These are phyloP conservation scores for Papilio glaucus DNA, from an alignment of 1,140 invertebrate species.

Conservation along the genomic window DNA sequence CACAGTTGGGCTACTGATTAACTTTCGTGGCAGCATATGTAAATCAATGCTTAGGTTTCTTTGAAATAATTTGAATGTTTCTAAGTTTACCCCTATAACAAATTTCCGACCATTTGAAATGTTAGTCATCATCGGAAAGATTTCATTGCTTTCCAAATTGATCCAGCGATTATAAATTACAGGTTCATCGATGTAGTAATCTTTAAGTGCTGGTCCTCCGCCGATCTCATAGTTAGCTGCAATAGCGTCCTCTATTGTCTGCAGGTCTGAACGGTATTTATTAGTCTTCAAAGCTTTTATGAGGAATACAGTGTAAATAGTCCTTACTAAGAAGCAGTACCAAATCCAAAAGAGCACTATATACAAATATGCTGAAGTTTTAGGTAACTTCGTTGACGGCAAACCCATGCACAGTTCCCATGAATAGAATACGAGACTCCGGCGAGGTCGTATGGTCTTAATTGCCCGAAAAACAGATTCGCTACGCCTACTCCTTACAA, in stretches of 20 bases:
- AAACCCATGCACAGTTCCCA: slow-evolving; percentile 70
- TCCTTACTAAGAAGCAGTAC: slow-evolving; percentile 70
- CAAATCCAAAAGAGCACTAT: slow-evolving; percentile 62
- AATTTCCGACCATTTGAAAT: slow-evolving; percentile 62
- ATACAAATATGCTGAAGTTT: slow-evolving; percentile 49
- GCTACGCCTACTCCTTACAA: slow-evolving; percentile 49
- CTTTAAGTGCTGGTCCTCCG: slow-evolving; percentile 61
- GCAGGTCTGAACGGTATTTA: slow-evolving; percentile 53
- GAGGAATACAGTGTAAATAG: slow-evolving; percentile 67
- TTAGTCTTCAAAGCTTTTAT: slow-evolving; percentile 64
- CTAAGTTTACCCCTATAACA: slow-evolving; percentile 64
- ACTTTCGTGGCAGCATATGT: slow-evolving; percentile 54
- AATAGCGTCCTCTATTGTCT: slow-evolving; percentile 61
- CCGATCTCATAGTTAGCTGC: slow-evolving; percentile 59
- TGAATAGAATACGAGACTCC: slow-evolving; percentile 59
- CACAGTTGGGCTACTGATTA: slow-evolving; percentile 55
- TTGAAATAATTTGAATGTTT: slow-evolving; percentile 50
- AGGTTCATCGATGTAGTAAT: slow-evolving; percentile 63
- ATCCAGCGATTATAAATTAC: slow-evolving; percentile 59
- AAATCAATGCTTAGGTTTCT: slow-evolving; percentile 48
- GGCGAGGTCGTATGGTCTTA: slow-evolving; percentile 34
- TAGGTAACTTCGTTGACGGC: slow-evolving; percentile 54
- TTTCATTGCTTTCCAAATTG: slow-evolving; percentile 52
- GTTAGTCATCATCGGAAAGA: slow-evolving; percentile 47
- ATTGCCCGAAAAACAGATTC: slow-evolving; percentile 35